Evolutionary conservation across 2,113 vertebrate genomes (phyloP), one percentile per base, ranked within the genome.

Genomic region (Orcinus orca): DNA sequence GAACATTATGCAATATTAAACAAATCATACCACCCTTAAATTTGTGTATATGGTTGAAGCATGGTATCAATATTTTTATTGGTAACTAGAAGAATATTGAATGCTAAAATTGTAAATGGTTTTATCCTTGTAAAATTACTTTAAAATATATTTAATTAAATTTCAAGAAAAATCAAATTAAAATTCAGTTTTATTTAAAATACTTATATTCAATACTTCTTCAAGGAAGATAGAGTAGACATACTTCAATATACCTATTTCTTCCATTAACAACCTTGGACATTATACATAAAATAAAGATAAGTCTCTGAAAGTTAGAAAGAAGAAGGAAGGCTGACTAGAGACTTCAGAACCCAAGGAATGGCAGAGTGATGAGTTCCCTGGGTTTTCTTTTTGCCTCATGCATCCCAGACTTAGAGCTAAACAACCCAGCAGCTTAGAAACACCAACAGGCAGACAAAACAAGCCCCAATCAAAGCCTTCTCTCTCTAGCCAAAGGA

Each of bases 161-260:
- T 73, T 91, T 76, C 70, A 31, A 85, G 53, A 92, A 76, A 92
- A 76, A 33, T 83, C 84, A 90, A 83, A n/a, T 90, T 88, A 76
- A 94, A 85, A 88, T 63, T 96, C 31, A 65, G 58, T 12, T 97
- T 83, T 65, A 73, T 89, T 86, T 74, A 87, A 87, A 87, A 82
- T 21, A 80, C 36, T 94, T 94, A 21, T 17, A 47, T 58, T 55
- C 29, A 36, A 55, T 67, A 29, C 23, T 76, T 87, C 29, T 88
- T 88, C 41, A 53, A 58, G 60, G 62, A 76, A 82, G 67, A 36
- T n/a, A 41, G 26, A 60, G 2, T n/a, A n/a, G 21, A 93, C 10
- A 18, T 44, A 33, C 38, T 33, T 77, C 60, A 9, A 83, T 11
- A 55, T 29, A 6, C 17, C 53, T 55, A 55, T 60, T 81, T 36